Percentiles rank a stretch among this genome's conserved stretches.
These are phyloP conservation scores for Meiosimyza decipiens DNA, from an alignment of 2,888 invertebrate genomes.

Conservation along the genomic window DNA sequence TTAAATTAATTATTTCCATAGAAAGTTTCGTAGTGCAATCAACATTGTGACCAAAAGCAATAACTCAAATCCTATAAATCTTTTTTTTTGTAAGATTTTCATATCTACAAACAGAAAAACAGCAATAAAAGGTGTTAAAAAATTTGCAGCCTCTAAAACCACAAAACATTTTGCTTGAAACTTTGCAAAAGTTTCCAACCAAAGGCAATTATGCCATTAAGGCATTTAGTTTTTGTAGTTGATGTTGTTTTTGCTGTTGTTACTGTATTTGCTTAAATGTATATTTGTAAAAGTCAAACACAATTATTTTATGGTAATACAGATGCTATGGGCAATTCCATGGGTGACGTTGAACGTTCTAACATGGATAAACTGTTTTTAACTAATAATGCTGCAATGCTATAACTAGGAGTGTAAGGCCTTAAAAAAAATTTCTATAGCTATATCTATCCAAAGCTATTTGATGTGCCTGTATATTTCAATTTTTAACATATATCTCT, in stretches of 20 bases:
- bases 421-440: too few species aligned
- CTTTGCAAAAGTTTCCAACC: neutral
- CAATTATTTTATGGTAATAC: conserved; percentile 22
- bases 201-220: conserved; percentile 13
- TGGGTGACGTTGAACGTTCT: too few species aligned
- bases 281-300: conserved; percentile 1
- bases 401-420: too few species aligned
- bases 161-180: neutral
- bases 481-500: too few species aligned
- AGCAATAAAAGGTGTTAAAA: conserved; percentile 8
- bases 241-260: conserved; percentile 20
- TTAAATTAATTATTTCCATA: too few species aligned
- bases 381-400: too few species aligned
- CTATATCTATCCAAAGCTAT: too few species aligned
- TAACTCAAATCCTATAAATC: neutral
- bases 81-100: neutral
- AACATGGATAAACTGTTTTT: too few species aligned
- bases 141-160: conserved; percentile 8
- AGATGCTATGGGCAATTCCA: too few species aligned
- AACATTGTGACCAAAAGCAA: conserved; percentile 14
- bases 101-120: neutral
- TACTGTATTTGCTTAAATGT: neutral
- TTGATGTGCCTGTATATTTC: too few species aligned
- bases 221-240: conserved; percentile 14
- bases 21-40: neutral